Conservation (phyloP, 2,888 invertebrate genomes). For the Eupithecia tripunctaria region DNA sequence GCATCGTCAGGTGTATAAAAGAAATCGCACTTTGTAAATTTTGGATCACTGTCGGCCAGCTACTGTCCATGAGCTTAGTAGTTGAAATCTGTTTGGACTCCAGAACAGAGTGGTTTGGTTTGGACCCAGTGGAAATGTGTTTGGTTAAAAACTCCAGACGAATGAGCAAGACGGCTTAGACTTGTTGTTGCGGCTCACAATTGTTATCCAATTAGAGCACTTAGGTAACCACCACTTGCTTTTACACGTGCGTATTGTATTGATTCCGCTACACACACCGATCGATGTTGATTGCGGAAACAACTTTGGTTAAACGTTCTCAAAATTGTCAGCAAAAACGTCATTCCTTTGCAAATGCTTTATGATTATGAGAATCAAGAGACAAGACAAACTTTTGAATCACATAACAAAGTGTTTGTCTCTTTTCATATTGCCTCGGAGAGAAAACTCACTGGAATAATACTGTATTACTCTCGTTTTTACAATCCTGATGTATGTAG, state of each 20-base stretch:
- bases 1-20: not conserved
- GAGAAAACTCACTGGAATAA: too few species aligned
- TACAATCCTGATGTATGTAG: not conserved
- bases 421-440: not conserved
- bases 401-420: not conserved
- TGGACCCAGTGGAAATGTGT: not conserved
- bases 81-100: too few species aligned
- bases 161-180: not conserved
- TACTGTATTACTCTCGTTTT: not conserved
- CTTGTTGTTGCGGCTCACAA: conserved; percentile 19
- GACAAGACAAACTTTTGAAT: not conserved
- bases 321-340: not conserved
- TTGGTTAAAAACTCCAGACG: not conserved
- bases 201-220: conserved; percentile 44
- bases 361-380: not conserved
- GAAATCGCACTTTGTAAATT: not conserved
- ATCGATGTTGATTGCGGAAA: not conserved
- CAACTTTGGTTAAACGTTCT: not conserved
- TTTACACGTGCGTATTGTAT: conserved; percentile 34
- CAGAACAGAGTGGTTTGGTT: not conserved
- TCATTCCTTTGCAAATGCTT: not conserved
- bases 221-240: conserved; percentile 40
- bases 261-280: conserved; percentile 14
- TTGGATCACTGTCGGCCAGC: not conserved
- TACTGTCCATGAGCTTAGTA: too few species aligned